Evolutionary conservation across 2,797 vertebrate genomes (phyloP), one percentile per base, ranked within the genome.

Genomic region (Alfaro cultratus): DNA sequence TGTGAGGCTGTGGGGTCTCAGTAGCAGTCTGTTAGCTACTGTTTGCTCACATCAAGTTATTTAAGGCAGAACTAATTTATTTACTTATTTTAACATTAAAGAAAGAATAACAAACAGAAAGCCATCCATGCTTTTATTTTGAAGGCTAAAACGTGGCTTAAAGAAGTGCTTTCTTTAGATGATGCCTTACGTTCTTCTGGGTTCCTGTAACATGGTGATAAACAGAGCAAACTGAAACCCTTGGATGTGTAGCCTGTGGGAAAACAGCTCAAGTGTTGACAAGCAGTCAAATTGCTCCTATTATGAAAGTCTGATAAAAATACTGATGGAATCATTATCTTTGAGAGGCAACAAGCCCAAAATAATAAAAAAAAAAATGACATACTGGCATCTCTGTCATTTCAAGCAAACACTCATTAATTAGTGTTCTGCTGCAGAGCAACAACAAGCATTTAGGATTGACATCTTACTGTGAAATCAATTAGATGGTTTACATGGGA

Each of bases 321-420:
- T 91, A 74, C 84, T 73, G 73, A 87, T 72, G 13, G 39, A 47
- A 45, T 85, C 70, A 88, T 91, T 92, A 88, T 76, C 74, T 47
- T 81, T n/a, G 41, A 80, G 74, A 77, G 55, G 49, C 64, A 75
- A 9, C 60, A 15, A 68, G 11, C 57, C 11, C 7, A 3, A 55
- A 76, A 21, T 11, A 5, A 53, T 75, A 43, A 53, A 21, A 0
- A 68, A 31, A 70, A 68, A 68, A 80, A 77, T 73, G 13, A 5
- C 1, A 39, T 8, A 5, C 45, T 77, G 47, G 26, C 49, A 18
- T 29, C 39, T 76, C 64, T 81, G 73, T 83, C 49, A 81, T 55
- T 36, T 64, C 2, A 34, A 53, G 18, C 29, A 73, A 34, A 46
- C 31, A 0, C 16, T 74, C 23, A 76, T 78, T 76, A 78, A 88